These are phyloP conservation scores for Gibbula magus DNA, from an alignment of 2,888 invertebrate species.

Conservation along the genomic window DNA sequence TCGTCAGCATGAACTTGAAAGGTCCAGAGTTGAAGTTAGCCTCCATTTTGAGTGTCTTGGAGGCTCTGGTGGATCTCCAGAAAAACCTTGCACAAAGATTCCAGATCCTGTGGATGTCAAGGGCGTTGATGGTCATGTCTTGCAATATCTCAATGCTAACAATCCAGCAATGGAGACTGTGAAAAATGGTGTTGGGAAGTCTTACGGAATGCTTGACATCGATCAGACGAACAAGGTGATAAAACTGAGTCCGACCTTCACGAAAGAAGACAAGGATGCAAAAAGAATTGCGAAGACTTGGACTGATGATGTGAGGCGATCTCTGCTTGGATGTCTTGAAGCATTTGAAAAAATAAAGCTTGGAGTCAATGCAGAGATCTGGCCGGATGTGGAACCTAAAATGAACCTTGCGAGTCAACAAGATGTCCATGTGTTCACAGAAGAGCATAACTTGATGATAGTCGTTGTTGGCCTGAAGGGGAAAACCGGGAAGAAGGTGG, in stretches of 20 bases:
- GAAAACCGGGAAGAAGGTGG: not conserved
- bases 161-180: not conserved
- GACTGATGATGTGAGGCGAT: not conserved
- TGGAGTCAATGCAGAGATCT: not conserved
- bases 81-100: not conserved
- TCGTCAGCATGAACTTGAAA: not conserved
- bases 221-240: not conserved
- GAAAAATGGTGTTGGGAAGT: not conserved
- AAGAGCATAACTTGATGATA: not conserved
- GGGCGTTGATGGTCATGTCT: not conserved
- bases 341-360: not conserved
- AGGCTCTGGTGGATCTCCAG: not conserved
- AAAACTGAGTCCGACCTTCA: slow-evolving; percentile 3
- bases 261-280: not conserved
- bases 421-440: not conserved
- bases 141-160: not conserved
- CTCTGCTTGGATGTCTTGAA: not conserved
- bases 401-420: not conserved
- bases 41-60: slow-evolving; percentile 11
- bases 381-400: slow-evolving; percentile 5
- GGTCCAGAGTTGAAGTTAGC: not conserved
- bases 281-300: not conserved
- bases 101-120: not conserved
- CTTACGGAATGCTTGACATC: not conserved
- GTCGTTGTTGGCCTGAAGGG: not conserved